These are phyloP conservation scores for Haemorhous mexicanus DNA, from an alignment of 2,113 vertebrate genomes.

Conservation along the genomic window DNA sequence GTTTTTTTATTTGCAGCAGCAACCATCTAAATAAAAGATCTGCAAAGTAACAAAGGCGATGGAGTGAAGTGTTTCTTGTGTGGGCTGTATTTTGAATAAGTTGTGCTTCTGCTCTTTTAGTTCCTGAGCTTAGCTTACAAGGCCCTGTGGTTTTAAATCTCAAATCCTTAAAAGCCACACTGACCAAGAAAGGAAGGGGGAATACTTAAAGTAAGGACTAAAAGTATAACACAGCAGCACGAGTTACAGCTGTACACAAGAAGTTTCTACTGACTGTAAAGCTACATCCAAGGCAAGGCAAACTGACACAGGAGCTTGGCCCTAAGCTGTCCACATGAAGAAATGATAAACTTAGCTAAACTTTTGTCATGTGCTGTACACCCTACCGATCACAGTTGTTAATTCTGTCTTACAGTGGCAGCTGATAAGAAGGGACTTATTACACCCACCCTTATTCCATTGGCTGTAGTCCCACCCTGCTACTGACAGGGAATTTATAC, in stretches of 20 bases:
- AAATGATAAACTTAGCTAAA: background rate
- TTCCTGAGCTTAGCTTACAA: background rate
- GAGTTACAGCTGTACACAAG: accelerated
- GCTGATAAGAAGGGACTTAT: background rate
- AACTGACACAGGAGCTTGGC: background rate
- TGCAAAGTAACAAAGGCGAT: slow-evolving; percentile 4
- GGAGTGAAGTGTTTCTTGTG: background rate
- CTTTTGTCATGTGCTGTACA: background rate
- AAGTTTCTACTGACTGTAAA: background rate
- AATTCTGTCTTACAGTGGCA: background rate
- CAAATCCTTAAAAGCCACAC: background rate
- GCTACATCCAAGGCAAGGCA: background rate
- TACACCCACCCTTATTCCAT: background rate
- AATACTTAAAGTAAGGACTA: background rate
- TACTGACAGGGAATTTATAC: background rate
- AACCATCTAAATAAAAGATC: slow-evolving; percentile 59
- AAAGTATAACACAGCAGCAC: background rate
- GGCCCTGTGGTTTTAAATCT: background rate
- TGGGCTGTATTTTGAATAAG: background rate
- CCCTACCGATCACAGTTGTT: background rate
- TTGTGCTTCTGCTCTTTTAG: background rate
- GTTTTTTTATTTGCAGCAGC: slow-evolving; percentile 31
- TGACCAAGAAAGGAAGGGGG: background rate
- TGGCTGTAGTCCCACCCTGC: background rate
- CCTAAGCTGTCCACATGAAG: background rate